Base-by-base conservation (phyloP, 2,888 invertebrate genomes). In the Drosophila fungiperda region DNA sequence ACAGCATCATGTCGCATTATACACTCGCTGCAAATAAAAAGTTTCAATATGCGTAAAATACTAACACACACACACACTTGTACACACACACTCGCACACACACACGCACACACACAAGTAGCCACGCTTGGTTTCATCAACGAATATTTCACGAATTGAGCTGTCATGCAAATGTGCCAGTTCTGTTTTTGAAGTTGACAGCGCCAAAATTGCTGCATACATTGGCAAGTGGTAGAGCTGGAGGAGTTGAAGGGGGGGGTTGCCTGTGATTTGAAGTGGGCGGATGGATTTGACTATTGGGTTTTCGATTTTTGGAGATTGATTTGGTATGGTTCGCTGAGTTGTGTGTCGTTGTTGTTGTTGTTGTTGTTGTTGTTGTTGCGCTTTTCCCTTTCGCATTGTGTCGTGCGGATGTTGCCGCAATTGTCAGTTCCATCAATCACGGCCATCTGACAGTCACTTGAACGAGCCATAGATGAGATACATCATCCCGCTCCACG, bases 131-230 rank as follows among this genome's bases (percentile, higher is more conserved):
- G 52, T 53, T 52, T 67, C 68, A 79, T 65, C 50, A 73, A 74
- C 82, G 63, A 88, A 90, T 88, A 86, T 88, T 82, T 86, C 83
- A 87, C 77, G 87, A 86, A 90, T 83, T 83, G 89, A 90, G 89
- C 90, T 90, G 89, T 88, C 86, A 86, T 90, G 90, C 90, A 86
- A 86, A 90, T 86, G 78, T 90, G 90, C 76, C 83, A 89, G 86
- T 78, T 83, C 86, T 78, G 87, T 83, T 86, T 88, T 90, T 80
- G 78, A 90, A 87, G 83, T 86, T 90, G 86, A 90, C 86, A 88
- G 86, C 83, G 61, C 52, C 81, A 80, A 90, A 90, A 87, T 88
- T 88, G 87, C 75, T 66, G 77, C 70, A 81, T 76, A 86, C 69
- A 81, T 72, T 52, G 71, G 71, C 15, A 55, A 55, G 60, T 57